Evolutionary conservation across 2,113 vertebrate genomes (phyloP).

Genomic region (Ceyx cyanopectus): DNA sequence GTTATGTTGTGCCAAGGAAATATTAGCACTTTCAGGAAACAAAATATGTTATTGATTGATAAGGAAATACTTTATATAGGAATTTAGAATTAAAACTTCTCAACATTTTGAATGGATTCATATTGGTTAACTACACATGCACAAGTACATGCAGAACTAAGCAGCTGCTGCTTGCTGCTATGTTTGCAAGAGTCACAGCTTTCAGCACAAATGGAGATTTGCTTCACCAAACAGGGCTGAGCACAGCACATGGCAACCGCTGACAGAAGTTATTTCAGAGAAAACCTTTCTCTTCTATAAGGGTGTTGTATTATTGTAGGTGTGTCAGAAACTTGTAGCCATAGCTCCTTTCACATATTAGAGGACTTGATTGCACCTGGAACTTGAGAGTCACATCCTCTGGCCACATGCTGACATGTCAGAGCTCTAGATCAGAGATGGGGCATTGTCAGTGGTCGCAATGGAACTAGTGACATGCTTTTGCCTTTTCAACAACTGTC

Average conservation of each 20-base stretch:
- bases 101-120: background rate
- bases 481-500: slow-evolving; percentile 42
- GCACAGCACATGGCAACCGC: background rate
- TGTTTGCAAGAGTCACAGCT: background rate
- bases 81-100: background rate
- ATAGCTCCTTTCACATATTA: background rate
- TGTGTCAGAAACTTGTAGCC: background rate
- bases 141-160: background rate
- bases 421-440: background rate
- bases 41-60: background rate
- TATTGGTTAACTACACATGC: background rate
- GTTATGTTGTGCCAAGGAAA: background rate
- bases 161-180: rapidly evolving
- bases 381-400: background rate
- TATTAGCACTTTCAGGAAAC: background rate
- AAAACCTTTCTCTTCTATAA: background rate
- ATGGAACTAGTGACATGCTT: background rate
- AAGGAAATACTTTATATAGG: background rate
- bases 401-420: background rate
- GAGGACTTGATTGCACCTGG: background rate
- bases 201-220: background rate
- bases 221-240: background rate
- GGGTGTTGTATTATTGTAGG: background rate
- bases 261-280: background rate
- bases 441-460: background rate